A percentile compares a stretch with the other conserved stretches of the same genome.
Conservation (phyloP, 53 echinoderm and acorn worm genomes). For the Holothuria leucospilota region DNA sequence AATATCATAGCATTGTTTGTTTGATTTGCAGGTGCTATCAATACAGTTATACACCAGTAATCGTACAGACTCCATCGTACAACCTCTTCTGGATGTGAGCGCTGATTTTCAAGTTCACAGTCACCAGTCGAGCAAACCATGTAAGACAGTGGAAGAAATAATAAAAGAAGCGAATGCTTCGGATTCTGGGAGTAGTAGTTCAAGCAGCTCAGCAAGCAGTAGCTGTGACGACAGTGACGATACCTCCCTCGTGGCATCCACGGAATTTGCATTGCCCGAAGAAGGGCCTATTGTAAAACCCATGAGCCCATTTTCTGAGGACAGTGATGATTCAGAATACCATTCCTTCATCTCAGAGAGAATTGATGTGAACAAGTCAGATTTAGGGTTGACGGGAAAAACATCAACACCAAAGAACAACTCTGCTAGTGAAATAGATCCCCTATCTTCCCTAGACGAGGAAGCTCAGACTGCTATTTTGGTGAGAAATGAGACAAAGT, state of each 20-base stretch:
- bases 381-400: neutral
- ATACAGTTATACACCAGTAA: constrained; percentile 88
- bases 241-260: too few relatives aligned
- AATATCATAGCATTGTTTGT: neutral
- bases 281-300: constrained; percentile 1
- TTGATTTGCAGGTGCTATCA: constrained; percentile 76
- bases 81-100: constrained; percentile 20
- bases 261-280: too few relatives aligned
- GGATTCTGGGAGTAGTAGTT: constrained; percentile 2
- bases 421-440: constrained; percentile 55
- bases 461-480: constrained; percentile 76
- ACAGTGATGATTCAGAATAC: constrained; percentile 68
- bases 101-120: constrained; percentile 20
- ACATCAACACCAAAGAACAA: neutral
- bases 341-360: constrained; percentile 37
- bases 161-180: constrained; percentile 24
- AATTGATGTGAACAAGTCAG: constrained; percentile 38
- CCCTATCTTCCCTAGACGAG: constrained; percentile 81
- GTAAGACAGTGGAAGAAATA: constrained; percentile 18
- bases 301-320: constrained; percentile 68
- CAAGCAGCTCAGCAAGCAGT: neutral
- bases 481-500: constrained; percentile 52
- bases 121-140: constrained; percentile 20
- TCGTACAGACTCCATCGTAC: constrained; percentile 65
- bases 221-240: constrained; percentile 57